Percentiles rank a stretch among this genome's conserved stretches.
These are phyloP conservation scores for Drosophila tristis DNA, from an alignment of 1,140 invertebrate species.

Conservation along the genomic window DNA sequence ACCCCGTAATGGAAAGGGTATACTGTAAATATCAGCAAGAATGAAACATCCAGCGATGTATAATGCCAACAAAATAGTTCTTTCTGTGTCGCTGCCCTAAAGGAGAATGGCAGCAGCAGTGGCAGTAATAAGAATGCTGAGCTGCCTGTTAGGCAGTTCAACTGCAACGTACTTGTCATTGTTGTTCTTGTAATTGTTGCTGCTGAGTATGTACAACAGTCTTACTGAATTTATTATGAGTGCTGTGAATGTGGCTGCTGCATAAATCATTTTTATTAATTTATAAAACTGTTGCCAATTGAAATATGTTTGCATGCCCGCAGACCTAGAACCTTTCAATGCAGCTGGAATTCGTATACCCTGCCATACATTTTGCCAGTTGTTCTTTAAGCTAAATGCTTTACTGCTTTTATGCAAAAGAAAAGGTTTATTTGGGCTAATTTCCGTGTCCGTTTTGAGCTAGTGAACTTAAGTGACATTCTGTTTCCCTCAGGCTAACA, in stretches of 20 bases:
- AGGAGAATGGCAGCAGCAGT: conserved; percentile 28
- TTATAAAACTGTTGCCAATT: conserved; percentile 71
- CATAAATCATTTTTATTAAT: conserved; percentile 82
- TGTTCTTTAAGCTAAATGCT: conserved; percentile 12
- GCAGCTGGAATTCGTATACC: neutral
- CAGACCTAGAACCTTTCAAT: neutral
- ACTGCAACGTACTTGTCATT: conserved; percentile 50
- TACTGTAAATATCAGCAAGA: too few relatives aligned
- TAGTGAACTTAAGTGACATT: neutral
- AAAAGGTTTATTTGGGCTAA: conserved; percentile 8
- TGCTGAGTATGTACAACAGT: conserved; percentile 65
- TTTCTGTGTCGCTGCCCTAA: conserved; percentile 27
- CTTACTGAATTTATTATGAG: conserved; percentile 76
- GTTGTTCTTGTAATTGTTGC: conserved; percentile 6
- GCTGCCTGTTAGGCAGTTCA: conserved; percentile 50
- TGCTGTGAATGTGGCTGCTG: conserved; percentile 63
- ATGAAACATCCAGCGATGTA: neutral
- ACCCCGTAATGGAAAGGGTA: neutral
- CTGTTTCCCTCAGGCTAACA: conserved; percentile 18
- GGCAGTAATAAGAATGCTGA: conserved; percentile 47
- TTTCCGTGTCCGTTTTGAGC: conserved; percentile 44
- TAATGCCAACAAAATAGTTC: too few relatives aligned
- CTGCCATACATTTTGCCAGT: neutral
- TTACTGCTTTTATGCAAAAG: neutral
- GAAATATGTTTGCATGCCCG: conserved; percentile 57